phyloP scores from a whole-genome alignment of 2,888 invertebrate genomes.

The Tortrix viridana region DNA sequence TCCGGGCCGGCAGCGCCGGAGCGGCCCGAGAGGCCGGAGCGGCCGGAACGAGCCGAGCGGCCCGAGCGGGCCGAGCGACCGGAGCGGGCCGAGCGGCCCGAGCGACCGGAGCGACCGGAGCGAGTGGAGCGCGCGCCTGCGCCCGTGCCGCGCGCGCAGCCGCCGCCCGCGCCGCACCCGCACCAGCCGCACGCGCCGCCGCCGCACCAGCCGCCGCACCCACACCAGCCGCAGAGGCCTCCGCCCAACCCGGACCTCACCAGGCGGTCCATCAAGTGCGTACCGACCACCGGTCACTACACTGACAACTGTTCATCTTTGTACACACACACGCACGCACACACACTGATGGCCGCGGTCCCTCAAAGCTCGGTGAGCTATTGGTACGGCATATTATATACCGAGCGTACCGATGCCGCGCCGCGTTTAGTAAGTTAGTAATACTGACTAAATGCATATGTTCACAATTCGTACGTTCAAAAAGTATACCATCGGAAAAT shows the following conservation, averaged over 20 bases:
- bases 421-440: too few species aligned
- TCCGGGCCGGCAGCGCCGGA: slow-evolving; percentile 60
- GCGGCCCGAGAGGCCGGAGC: slow-evolving; percentile 55
- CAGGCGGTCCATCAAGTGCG: slow-evolving; percentile 89
- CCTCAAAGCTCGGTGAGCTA: too few species aligned
- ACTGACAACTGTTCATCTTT: too few species aligned
- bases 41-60: slow-evolving; percentile 56
- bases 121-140: slow-evolving; percentile 48
- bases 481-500: too few species aligned
- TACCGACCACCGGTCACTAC: slow-evolving; percentile 37
- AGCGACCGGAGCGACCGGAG: slow-evolving; percentile 53
- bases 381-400: too few species aligned
- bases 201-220: slow-evolving; percentile 69
- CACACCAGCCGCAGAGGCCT: slow-evolving; percentile 75
- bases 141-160: slow-evolving; percentile 46
- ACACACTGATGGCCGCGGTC: too few species aligned
- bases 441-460: too few species aligned
- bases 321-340: too few species aligned
- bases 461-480: too few species aligned
- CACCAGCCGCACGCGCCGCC: slow-evolving; percentile 63
- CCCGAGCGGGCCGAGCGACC: slow-evolving; percentile 51
- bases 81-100: slow-evolving; percentile 51
- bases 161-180: slow-evolving; percentile 56
- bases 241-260: slow-evolving; percentile 87
- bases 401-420: too few species aligned